Percentiles rank a stretch among this genome's conserved stretches.
Conservation (phyloP, 2,113 vertebrate genomes). For the Delphinapterus leucas region DNA sequence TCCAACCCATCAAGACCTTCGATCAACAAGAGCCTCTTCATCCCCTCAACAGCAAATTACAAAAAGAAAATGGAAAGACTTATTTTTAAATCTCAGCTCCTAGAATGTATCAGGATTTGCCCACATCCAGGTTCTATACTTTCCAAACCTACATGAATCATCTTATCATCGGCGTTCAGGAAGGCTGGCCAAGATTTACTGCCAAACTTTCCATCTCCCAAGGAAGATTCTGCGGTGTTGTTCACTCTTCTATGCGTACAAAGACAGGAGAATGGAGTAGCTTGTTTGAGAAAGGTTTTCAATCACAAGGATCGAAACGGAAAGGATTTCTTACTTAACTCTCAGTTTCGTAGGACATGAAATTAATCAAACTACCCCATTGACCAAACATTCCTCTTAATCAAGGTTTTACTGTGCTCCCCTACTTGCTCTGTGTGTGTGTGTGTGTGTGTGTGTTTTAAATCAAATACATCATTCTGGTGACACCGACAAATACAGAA, state of each 20-base stretch:
- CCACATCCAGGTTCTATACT: not conserved
- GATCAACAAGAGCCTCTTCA: not conserved
- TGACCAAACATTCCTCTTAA: not conserved
- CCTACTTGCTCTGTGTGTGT: not conserved
- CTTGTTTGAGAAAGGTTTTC: constrained; percentile 35
- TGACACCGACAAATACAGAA: not conserved
- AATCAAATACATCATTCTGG: too few relatives aligned
- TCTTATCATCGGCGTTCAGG: not conserved
- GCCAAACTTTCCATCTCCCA: not conserved
- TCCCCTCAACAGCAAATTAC: not conserved
- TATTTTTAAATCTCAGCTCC: not conserved
- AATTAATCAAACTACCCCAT: not conserved
- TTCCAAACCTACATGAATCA: not conserved
- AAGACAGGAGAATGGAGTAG: not conserved
- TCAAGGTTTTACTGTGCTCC: not conserved
- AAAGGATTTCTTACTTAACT: not conserved
- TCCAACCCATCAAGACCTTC: not conserved
- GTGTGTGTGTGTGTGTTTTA: too few relatives aligned
- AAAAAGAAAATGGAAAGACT: not conserved
- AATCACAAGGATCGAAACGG: not conserved
- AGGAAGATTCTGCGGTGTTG: not conserved
- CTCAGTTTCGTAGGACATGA: not conserved
- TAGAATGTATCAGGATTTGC: not conserved
- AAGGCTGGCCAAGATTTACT: not conserved
- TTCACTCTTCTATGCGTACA: not conserved